phyloP scores from a whole-genome alignment of 2,113 vertebrate species.

The Chaetodon trifascialis region DNA sequence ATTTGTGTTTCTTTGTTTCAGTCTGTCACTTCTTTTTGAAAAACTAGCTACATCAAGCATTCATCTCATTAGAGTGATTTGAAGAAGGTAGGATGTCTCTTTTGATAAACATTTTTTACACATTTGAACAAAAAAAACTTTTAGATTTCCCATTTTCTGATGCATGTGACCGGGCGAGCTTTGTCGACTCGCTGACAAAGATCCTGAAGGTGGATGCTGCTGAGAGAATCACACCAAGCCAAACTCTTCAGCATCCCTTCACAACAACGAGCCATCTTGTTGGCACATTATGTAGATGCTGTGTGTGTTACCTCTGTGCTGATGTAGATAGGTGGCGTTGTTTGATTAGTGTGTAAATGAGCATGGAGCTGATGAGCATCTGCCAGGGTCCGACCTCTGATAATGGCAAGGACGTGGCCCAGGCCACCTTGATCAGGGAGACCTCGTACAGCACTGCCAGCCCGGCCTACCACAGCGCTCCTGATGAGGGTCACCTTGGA shows the following conservation, averaged over 20 bases:
- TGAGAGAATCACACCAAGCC: conserved; percentile 8
- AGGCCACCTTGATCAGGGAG: neutral
- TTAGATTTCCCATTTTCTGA: no score
- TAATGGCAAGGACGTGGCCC: neutral
- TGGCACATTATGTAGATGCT: neutral
- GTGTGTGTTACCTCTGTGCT: neutral
- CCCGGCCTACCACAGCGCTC: neutral
- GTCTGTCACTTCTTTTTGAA: neutral
- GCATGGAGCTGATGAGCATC: neutral
- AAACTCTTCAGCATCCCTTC: conserved; percentile 25
- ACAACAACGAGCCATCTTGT: neutral
- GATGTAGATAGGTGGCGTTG: neutral
- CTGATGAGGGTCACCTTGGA: neutral
- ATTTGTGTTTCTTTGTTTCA: neutral
- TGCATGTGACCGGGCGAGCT: neutral
- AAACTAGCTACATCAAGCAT: neutral
- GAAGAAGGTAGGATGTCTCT: neutral
- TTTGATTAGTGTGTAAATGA: neutral
- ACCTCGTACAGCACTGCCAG: no score
- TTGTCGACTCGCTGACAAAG: neutral
- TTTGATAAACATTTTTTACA: no score
- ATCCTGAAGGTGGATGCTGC: neutral
- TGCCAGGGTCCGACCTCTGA: neutral
- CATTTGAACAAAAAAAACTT: no score
- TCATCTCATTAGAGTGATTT: conserved; percentile 2